Evolutionary conservation across 2,113 vertebrate genomes (phyloP).

Genomic region (Rhabdomys dilectus): DNA sequence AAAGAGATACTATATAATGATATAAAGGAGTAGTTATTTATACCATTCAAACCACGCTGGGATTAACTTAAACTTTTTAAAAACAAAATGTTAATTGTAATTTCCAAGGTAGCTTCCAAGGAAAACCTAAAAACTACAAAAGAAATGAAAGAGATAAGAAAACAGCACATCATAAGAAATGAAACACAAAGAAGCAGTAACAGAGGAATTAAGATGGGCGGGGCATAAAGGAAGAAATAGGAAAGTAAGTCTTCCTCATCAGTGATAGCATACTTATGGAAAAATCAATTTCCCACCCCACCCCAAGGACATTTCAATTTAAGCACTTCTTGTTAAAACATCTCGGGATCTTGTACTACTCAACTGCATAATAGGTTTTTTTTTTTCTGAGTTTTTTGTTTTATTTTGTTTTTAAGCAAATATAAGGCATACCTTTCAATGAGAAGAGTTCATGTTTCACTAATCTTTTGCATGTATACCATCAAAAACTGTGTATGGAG

Average conservation of each 20-base stretch:
- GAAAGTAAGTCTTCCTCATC: neutral
- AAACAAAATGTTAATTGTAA: constrained; percentile 13
- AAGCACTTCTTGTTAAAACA: neutral
- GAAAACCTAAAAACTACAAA: neutral
- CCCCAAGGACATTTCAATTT: neutral
- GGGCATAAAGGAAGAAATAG: neutral
- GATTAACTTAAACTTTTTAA: constrained; percentile 16
- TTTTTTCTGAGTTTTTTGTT: too few relatives aligned
- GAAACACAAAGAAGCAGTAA: neutral
- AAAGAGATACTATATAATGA: constrained; percentile 11
- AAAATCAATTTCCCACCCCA: neutral
- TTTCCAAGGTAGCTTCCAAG: neutral
- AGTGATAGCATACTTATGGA: neutral
- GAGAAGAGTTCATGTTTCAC: neutral
- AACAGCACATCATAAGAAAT: neutral
- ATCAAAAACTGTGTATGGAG: neutral
- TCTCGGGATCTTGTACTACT: neutral
- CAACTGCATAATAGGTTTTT: neutral
- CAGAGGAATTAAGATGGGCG: neutral
- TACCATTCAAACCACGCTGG: neutral
- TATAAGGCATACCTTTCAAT: neutral
- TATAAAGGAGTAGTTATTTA: neutral
- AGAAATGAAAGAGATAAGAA: constrained; percentile 42
- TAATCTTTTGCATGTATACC: neutral
- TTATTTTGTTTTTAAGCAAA: neutral